These are phyloP conservation scores for Centrocercus urophasianus DNA, from an alignment of 2,113 vertebrate species.

Conservation along the genomic window DNA sequence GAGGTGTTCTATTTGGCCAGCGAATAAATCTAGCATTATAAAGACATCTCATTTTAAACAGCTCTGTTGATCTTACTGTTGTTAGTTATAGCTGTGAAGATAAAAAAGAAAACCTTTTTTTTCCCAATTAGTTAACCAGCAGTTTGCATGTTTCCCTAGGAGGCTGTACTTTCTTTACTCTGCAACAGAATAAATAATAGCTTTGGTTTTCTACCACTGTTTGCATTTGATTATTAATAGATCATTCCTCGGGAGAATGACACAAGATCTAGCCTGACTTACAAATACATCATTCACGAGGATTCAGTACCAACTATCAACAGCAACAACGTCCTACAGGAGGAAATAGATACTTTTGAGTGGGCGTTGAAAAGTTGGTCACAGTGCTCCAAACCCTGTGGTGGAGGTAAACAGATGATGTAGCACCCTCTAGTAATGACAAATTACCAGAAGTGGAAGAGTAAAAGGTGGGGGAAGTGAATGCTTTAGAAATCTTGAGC, in stretches of 20 bases:
- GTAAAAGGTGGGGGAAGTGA: background rate
- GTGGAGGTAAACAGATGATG: constrained; percentile 83
- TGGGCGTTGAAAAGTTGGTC: constrained; percentile 99
- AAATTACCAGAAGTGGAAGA: background rate
- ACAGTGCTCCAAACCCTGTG: constrained; percentile 91
- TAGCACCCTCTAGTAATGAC: background rate
- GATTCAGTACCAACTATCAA: constrained; percentile 91
- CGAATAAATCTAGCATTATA: background rate
- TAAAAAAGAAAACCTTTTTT: background rate
- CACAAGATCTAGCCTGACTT: constrained; percentile 91
- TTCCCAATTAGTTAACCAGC: background rate
- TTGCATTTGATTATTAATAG: constrained; percentile 65
- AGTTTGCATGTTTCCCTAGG: background rate
- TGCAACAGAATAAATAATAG: background rate
- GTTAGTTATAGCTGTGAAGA: background rate
- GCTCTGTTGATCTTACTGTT: background rate
- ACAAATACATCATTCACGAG: constrained; percentile 96
- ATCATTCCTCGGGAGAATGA: constrained; percentile 94
- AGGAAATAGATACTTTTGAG: constrained; percentile 89
- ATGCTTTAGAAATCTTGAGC: background rate
- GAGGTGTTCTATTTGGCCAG: background rate
- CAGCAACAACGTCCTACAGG: constrained; percentile 96
- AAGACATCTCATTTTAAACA: background rate
- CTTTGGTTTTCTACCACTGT: background rate
- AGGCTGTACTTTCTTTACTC: background rate